These are phyloP conservation scores for Aplochiton taeniatus DNA, from an alignment of 2,797 vertebrate species.

Conservation along the genomic window DNA sequence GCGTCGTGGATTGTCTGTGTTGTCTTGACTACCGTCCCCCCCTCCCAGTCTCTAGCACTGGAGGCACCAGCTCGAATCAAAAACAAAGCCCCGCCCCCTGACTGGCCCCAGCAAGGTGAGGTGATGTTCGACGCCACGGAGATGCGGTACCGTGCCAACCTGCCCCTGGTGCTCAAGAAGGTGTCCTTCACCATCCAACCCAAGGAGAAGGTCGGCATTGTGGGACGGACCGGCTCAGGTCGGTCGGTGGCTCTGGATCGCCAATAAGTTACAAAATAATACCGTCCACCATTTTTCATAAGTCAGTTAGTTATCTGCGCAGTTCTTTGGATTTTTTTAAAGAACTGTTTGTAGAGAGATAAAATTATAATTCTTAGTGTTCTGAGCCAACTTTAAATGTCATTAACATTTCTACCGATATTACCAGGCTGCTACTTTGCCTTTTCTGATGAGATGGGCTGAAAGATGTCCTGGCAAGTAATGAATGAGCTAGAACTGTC, in stretches of 20 bases:
- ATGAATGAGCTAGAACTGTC: no score
- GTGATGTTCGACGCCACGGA: conserved; percentile 85
- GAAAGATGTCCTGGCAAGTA: no score
- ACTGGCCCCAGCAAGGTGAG: conserved; percentile 87
- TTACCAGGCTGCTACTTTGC: no score
- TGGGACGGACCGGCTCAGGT: conserved; percentile 90
- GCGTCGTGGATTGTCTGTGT: background rate
- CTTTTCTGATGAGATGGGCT: no score
- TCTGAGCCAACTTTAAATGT: no score
- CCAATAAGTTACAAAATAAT: no score
- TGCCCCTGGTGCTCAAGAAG: conserved; percentile 89
- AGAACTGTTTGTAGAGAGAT: no score
- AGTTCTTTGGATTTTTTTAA: no score
- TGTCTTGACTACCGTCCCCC: background rate
- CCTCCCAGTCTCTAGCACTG: conserved; percentile 76
- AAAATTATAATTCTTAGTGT: no score
- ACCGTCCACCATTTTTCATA: no score
- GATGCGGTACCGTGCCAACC: conserved; percentile 89
- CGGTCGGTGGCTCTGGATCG: background rate
- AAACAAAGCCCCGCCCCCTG: conserved; percentile 80
- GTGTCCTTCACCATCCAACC: conserved; percentile 88
- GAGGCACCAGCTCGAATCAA: conserved; percentile 90
- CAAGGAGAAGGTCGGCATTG: conserved; percentile 91
- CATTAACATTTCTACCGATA: no score
- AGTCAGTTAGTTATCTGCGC: no score